Base-by-base conservation (phyloP, 2,797 vertebrate genomes). In the Rhinoraja longicauda region DNA sequence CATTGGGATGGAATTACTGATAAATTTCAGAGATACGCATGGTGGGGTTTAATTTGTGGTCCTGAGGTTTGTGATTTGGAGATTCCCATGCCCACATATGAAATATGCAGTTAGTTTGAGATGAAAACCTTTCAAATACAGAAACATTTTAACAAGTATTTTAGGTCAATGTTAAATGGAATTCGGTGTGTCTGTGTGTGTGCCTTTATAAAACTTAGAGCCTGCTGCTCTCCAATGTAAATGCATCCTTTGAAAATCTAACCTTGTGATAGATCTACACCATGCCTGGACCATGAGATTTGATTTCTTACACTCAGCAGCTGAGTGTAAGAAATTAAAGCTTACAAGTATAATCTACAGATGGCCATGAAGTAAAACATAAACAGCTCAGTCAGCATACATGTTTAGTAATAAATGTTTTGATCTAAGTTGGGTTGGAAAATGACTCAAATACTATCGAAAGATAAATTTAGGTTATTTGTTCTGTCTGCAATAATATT, bases 11-110 rank as follows among this genome's bases (percentile, higher is more conserved):
- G 36, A 21, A 73, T 75, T 75, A 70, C 90, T n/a, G 70, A 92
- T 92, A 64, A 53, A 75, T 92, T 92, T 53, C 26, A 88, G 84
- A 88, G 59, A 67, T 88, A 36, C 36, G 59, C n/a, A 9, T 19
- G 17, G n/a, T 32, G 59, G 84, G 62, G 9, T 88, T 88, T 67
- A 32, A 67, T 32, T 88, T 84, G 59, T 36, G 0, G 1, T 17
- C 24, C 6, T 88, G 84, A 88, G 59, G 84, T 36, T 88, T 32
- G 13, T 88, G 24, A 36, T 88, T 67, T 29, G 15, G 26, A 67
- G 84, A 36, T 67, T 62, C 59, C 59, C 67, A 13, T 88, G 15
- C n/a, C 17, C 84, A 36, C 81, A 59, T 32, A 64, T 32, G 59
- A 88, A 88, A 36, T 88, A 64, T 88, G 15, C 59, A 36, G 15